Percentiles rank a stretch among this genome's conserved stretches.
phyloP scores from a whole-genome alignment of 2,888 invertebrate species.

The Drosophila meridiana region DNA sequence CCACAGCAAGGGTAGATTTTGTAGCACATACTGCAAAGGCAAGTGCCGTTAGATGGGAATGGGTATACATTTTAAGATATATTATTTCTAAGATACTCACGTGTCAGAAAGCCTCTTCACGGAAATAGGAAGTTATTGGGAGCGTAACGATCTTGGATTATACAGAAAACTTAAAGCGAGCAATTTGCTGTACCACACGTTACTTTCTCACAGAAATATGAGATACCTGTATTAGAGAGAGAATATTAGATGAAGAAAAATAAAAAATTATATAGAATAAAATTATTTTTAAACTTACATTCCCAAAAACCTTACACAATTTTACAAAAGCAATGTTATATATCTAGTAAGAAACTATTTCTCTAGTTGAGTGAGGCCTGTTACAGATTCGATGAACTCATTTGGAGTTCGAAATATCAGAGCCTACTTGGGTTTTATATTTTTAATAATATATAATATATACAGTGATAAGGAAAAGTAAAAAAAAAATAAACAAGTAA shows the following conservation, averaged over 20 bases:
- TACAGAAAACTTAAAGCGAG: neutral
- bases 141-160: neutral
- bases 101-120: constrained; percentile 6
- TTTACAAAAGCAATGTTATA: neutral
- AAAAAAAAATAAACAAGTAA: too few relatives aligned
- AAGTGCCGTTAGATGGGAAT: too few relatives aligned
- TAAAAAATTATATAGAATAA: neutral
- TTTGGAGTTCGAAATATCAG: neutral
- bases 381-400: too few relatives aligned
- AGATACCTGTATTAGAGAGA: neutral
- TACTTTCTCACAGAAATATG: neutral
- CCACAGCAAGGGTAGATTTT: constrained; percentile 15
- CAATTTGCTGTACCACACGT: neutral
- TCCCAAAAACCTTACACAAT: constrained; percentile 1
- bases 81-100: neutral
- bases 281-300: constrained; percentile 1
- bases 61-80: neutral
- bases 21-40: constrained; percentile 3
- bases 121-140: constrained; percentile 6
- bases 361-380: neutral
- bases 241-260: neutral
- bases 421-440: neutral
- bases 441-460: too few relatives aligned
- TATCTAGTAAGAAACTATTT: constrained; percentile 1
- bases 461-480: too few relatives aligned